Base-by-base conservation (phyloP, 2,888 invertebrate species). In the Subacronicta megacephala region DNA sequence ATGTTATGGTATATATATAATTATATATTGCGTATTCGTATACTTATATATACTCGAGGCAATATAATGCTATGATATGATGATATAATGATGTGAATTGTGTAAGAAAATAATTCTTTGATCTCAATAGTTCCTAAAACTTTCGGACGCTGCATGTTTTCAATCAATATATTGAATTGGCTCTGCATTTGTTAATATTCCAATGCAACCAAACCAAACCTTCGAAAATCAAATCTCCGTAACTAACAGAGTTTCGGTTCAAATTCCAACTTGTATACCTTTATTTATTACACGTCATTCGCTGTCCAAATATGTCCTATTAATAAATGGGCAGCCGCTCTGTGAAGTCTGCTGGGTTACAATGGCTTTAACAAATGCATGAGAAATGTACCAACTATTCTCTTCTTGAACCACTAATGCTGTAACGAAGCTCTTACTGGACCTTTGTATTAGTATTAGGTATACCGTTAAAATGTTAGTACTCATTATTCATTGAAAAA, bases 261-360 rank as follows among this genome's bases (percentile, higher is more conserved):
- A 51, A 74, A 65, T 64, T 67, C 56, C n/a, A 45, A 75, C 69
- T 82, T 85, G 78, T 83, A 82, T 82, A 73, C 75, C 62, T 66
- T 80, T 83, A 90, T 91, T 89, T 87, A 90, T 90, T 82, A 84
- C 85, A 81, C 75, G 89, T 88, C 87, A 72, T 73, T 70, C 81
- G 79, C 72, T 85, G 84, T 87, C 93, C 92, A 92, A 93, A 93
- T 93, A 93, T 82, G 92, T 88, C 84, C 80, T 83, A 90, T 89
- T 90, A 89, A 91, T 90, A 92, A 90, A 93, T 92, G 87, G 84
- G 75, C 83, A 75, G 58, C 77, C 75, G 73, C 73, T 72, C 76
- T 50, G 60, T 71, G 69, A 76, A 72, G 80, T 68, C n/a, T 31
- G 31, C n/a, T 31, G 51, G 29, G 26, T 73, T 75, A 90, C 88